Percentiles rank a stretch among this genome's conserved stretches.
Evolutionary conservation across 1,140 invertebrate genomes (phyloP).

Genomic region (Telenomus remus): DNA sequence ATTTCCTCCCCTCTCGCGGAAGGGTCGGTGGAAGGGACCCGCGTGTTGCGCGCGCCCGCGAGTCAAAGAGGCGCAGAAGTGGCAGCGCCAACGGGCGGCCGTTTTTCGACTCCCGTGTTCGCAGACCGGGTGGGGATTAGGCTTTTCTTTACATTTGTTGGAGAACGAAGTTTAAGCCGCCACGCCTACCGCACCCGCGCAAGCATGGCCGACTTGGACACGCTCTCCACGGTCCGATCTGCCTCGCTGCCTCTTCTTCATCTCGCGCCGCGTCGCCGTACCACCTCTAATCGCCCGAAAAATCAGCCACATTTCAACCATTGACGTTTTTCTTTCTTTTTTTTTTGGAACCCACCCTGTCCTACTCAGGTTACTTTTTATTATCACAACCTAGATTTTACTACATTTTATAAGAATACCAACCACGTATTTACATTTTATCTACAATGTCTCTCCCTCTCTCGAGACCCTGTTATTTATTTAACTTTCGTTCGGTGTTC

Average conservation of each 20-base stretch:
- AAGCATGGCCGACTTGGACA: slow-evolving; percentile 72
- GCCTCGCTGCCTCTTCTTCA: slow-evolving; percentile 48
- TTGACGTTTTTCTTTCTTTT: slow-evolving; percentile 8
- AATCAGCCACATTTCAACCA: slow-evolving; percentile 24
- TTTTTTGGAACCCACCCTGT: background rate
- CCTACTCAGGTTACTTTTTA: background rate
- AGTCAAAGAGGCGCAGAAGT: slow-evolving; percentile 51
- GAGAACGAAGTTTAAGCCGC: slow-evolving; percentile 64
- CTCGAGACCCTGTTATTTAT: too few relatives aligned
- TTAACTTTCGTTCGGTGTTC: too few relatives aligned
- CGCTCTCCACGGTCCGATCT: slow-evolving; percentile 51
- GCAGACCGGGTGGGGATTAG: slow-evolving; percentile 59
- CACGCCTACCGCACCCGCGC: slow-evolving; percentile 73
- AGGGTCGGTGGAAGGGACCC: slow-evolving; percentile 6
- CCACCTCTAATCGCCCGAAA: slow-evolving; percentile 36
- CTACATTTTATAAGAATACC: too few relatives aligned
- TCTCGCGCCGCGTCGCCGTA: slow-evolving; percentile 31
- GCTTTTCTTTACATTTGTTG: slow-evolving; percentile 68
- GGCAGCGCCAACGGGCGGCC: slow-evolving; percentile 64
- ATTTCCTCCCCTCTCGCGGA: slow-evolving; percentile 28
- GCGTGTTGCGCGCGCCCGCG: slow-evolving; percentile 1
- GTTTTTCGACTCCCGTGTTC: slow-evolving; percentile 54
- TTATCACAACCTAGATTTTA: too few relatives aligned
- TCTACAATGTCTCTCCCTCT: too few relatives aligned
- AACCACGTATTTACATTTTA: too few relatives aligned